Base-by-base conservation (phyloP, 2,113 vertebrate genomes). In the Nanorana parkeri region DNA sequence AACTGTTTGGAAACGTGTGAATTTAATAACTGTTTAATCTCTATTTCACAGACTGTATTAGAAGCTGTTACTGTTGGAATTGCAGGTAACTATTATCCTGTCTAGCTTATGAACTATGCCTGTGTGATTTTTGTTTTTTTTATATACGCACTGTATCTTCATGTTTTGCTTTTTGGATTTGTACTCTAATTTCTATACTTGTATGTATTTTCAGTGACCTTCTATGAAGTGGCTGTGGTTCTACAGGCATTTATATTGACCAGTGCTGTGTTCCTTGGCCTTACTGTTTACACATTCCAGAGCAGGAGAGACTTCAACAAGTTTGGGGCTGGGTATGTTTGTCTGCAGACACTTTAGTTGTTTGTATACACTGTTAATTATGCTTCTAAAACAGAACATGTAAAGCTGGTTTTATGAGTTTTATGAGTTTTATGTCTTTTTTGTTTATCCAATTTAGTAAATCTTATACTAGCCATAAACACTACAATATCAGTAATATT, bases 271-370 rank as follows among this genome's bases (percentile, higher is more conserved):
- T 99, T 99, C 86, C 85, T 94, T 84, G 96, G 92, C 23, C 90
- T 99, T 83, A 99, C 97, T 32, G 84, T 87, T 2, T 99, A 95
- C 86, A 98, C 97, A 41, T 94, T 97, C 78, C 97, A 99, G 86
- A 97, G 96, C 63, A 98, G 96, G 88, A 95, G 93, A 86, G 97
- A 99, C 88, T 98, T 99, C 91, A 98, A 94, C 92, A 97, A 92
- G 88, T 87, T 95, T 85, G 97, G 97, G 91, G 96, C 95, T 54
- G 93, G 95, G 97, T 99, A 83, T 28, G 52, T 32, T 68, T 75
- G 17, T 55, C 15, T 73, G 11, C 69, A 10, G 10, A 10, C 68
- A 20, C 10, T 28, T 17, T 23, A 11, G 71, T 3, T 67, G 64
- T 28, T 19, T 72, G 41, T 52, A 24, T 47, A 36, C 41, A 21